Evolutionary conservation across 1,140 invertebrate genomes (phyloP).

Genomic region (Zaprionus capensis): DNA sequence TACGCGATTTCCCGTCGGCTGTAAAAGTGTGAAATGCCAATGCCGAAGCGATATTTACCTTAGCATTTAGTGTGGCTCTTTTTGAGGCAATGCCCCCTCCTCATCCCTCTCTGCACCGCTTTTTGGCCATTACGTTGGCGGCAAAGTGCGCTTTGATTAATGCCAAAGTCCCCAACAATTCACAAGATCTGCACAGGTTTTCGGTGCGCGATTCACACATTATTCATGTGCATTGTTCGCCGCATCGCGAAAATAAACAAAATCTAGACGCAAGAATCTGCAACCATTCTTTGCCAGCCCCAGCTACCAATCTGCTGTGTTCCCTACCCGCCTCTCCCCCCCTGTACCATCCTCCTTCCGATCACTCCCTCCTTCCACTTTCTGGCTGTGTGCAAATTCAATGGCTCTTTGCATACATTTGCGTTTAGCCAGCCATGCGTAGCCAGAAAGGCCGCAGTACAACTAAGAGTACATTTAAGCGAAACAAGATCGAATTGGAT

Average conservation of each 20-base stretch:
- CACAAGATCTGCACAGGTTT: constrained; percentile 75
- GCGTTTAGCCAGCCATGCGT: constrained; percentile 80
- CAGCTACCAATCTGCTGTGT: constrained; percentile 38
- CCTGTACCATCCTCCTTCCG: background rate
- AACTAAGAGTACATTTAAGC: constrained; percentile 55
- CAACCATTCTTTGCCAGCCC: constrained; percentile 68
- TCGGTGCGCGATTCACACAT: constrained; percentile 76
- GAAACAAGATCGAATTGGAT: constrained; percentile 36
- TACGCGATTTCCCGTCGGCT: constrained; percentile 55
- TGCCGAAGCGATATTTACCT: constrained; percentile 69
- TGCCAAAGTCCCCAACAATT: constrained; percentile 70
- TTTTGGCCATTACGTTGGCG: constrained; percentile 70
- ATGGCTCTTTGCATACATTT: constrained; percentile 82
- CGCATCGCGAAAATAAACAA: constrained; percentile 75
- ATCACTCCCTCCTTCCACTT: background rate
- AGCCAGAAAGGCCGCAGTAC: constrained; percentile 66
- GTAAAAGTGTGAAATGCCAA: constrained; percentile 82
- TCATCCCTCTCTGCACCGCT: background rate
- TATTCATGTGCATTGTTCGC: constrained; percentile 80
- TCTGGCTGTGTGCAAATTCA: constrained; percentile 68
- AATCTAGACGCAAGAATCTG: constrained; percentile 81
- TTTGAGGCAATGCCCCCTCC: constrained; percentile 18
- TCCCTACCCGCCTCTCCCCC: no score
- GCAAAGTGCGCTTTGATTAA: constrained; percentile 78
- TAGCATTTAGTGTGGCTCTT: constrained; percentile 66